Conservation (phyloP, 2,113 vertebrate species). For the Leptocoma aspasia region DNA sequence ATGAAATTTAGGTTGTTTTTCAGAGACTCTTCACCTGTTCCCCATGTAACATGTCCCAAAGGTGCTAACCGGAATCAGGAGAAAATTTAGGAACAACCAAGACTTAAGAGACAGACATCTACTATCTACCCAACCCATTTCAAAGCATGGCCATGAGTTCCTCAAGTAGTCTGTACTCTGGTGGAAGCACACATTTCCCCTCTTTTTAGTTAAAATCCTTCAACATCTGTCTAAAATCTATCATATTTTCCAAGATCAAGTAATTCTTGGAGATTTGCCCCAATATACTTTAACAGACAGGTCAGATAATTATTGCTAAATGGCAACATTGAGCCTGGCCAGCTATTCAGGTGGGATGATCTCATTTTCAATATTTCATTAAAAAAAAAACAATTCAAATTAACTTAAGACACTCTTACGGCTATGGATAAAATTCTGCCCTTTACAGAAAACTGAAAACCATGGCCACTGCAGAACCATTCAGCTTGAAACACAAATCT, state of each 20-base stretch:
- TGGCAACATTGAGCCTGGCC: not conserved
- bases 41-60: rapidly evolving
- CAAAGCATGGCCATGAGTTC: not conserved
- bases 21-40: not conserved
- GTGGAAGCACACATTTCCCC: not conserved
- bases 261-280: not conserved
- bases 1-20: not conserved
- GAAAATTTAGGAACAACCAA: not conserved
- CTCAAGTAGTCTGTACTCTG: not conserved
- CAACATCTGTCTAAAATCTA: not conserved
- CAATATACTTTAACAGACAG: not conserved
- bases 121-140: not conserved
- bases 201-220: not conserved
- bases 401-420: not conserved
- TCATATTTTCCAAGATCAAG: not conserved
- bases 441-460: not conserved
- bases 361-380: not conserved
- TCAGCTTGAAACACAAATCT: not conserved
- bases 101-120: not conserved
- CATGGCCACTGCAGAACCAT: not conserved
- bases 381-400: not conserved
- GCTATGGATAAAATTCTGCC: not conserved
- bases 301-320: not conserved
- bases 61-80: not conserved
- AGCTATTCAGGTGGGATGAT: not conserved